phyloP scores from a whole-genome alignment of 1,140 invertebrate genomes.

The Mercenaria mercenaria region DNA sequence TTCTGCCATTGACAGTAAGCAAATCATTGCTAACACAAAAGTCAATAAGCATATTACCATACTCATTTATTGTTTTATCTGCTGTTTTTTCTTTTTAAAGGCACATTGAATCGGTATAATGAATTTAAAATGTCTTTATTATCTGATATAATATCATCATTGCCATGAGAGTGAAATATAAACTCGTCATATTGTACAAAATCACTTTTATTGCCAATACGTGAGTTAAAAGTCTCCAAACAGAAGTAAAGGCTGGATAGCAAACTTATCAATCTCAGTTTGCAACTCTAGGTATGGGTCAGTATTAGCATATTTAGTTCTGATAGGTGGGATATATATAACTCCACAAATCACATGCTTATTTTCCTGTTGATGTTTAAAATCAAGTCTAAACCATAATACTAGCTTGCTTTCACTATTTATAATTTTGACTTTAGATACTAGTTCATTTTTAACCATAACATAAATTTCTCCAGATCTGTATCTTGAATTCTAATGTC shows the following conservation, averaged over 20 bases:
- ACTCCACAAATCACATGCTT: neutral
- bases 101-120: neutral
- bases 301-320: neutral
- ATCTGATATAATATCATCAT: neutral
- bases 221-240: conserved; percentile 1
- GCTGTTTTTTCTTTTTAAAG: neutral
- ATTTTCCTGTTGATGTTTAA: neutral
- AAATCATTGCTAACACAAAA: neutral
- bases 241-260: neutral
- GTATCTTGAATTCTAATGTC: neutral
- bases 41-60: neutral
- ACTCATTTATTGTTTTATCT: neutral
- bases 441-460: neutral
- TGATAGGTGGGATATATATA: neutral
- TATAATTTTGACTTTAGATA: neutral
- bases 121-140: neutral
- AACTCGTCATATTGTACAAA: neutral
- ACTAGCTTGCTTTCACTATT: neutral
- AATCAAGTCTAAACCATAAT: neutral
- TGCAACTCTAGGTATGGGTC: neutral
- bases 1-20: neutral
- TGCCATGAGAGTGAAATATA: neutral
- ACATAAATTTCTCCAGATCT: neutral
- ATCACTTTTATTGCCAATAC: neutral
- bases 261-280: neutral